Percentiles rank a stretch among this genome's conserved stretches.
These are phyloP conservation scores for Apantesis nais DNA, from an alignment of 2,888 invertebrate species.

Conservation along the genomic window DNA sequence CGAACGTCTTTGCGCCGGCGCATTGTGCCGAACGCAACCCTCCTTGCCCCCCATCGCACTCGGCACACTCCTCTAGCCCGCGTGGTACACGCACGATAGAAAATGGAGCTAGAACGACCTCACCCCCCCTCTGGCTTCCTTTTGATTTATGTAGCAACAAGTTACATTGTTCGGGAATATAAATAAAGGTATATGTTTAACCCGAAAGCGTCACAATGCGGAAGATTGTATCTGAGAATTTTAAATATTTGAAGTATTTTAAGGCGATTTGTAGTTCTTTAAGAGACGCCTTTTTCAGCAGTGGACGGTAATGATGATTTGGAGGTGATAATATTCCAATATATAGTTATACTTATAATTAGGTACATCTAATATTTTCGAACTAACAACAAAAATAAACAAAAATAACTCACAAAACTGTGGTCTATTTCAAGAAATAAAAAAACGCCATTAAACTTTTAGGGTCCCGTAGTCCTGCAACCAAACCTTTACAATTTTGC, in stretches of 20 bases:
- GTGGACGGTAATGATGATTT: background rate
- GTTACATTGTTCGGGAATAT: constrained; percentile 39
- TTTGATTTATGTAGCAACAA: constrained; percentile 40
- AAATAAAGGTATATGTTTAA: constrained; percentile 13
- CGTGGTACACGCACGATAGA: constrained; percentile 53
- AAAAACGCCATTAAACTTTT: background rate
- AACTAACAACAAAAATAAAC: too few relatives aligned
- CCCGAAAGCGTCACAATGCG: constrained; percentile 14
- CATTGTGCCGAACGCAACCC: constrained; percentile 67
- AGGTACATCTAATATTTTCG: too few relatives aligned
- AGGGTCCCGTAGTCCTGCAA: background rate
- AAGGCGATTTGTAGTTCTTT: constrained; percentile 1
- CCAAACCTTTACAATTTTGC: background rate
- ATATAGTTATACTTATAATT: too few relatives aligned
- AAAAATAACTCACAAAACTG: background rate
- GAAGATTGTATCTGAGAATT: constrained; percentile 18
- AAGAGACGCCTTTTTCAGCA: background rate
- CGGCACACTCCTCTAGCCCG: constrained; percentile 17
- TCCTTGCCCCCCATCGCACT: constrained; percentile 39
- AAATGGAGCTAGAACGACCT: constrained; percentile 50
- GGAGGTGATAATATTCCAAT: background rate
- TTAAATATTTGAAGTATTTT: constrained; percentile 9
- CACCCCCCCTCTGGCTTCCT: constrained; percentile 44
- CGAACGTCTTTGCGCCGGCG: constrained; percentile 82
- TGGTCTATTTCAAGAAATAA: background rate